Evolutionary conservation across 2,113 vertebrate genomes (phyloP), one percentile per base, ranked within the genome.

Genomic region (Asarcornis scutulata): DNA sequence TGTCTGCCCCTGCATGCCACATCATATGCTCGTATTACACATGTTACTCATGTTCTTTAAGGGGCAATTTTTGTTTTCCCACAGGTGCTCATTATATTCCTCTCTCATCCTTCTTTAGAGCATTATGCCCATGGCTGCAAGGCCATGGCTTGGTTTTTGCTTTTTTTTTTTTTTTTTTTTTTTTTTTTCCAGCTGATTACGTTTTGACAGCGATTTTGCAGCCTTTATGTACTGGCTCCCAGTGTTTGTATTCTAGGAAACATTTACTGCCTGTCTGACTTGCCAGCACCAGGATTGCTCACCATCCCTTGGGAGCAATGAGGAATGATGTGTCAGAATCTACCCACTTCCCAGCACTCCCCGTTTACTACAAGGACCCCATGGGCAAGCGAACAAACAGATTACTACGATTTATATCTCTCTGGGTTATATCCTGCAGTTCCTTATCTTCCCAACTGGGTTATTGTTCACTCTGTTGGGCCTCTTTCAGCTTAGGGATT

Each of bases 261-360:
- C 89, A 93, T 92, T 92, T 91, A 71, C 95, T 93, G 94, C 71
- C 77, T 87, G 62, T 76, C 79, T 95, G 86, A 21, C 81, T 93
- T 93, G 82, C 80, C 89, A 95, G 95, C 53, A 27, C 40, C 46
- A 69, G 88, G 75, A 83, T 95, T 95, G 80, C 64, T 91, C 91
- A 84, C 67, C 86, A 64, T 92, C 96, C 93, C 93, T 60, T 38
- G 90, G 94, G 93, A 95, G 36, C 84, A 77, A 86, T 94, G 96
- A 96, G 90, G 89, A 97, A 96, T 86, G 86, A 94, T 78, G 83
- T 96, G 95, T 96, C 95, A 94, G 92, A 88, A 85, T 90, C 86
- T 69, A 93, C 88, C 74, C 42, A 2, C 88, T 93, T 95, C 86
- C 90, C 86, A 92, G 92, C 78, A 78, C 91, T 89, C 86, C 72